Evolutionary conservation across 1,140 invertebrate genomes (phyloP).

Genomic region (Orchesella cincta): DNA sequence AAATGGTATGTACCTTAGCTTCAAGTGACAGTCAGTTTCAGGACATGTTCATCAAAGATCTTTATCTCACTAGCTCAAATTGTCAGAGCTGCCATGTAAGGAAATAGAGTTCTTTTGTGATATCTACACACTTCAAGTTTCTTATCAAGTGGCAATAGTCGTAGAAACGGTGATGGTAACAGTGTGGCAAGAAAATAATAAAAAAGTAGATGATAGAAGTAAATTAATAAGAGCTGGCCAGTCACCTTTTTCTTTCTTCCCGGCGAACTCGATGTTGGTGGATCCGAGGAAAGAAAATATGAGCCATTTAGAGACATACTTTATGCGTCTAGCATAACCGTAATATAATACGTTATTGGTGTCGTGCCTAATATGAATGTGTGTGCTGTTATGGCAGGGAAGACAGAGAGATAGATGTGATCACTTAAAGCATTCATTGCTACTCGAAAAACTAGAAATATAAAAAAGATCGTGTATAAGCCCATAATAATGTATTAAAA

Average conservation of each 20-base stretch:
- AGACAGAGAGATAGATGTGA: neutral
- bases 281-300: no score
- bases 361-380: neutral
- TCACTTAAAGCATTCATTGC: neutral
- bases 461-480: neutral
- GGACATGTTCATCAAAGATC: slow-evolving; percentile 14
- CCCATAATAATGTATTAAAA: neutral
- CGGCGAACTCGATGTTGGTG: no score
- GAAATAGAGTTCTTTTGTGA: neutral
- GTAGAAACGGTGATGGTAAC: neutral
- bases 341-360: neutral
- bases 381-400: neutral
- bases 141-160: neutral
- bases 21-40: neutral
- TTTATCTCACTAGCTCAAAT: neutral
- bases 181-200: neutral
- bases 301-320: neutral
- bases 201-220: neutral
- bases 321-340: neutral
- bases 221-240: neutral
- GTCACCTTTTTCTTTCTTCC: neutral
- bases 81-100: neutral
- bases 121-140: neutral
- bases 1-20: neutral
- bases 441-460: neutral